Percentiles rank a stretch among this genome's conserved stretches.
These are phyloP conservation scores for Etia nguti DNA, from an alignment of 2,113 vertebrate species.

Conservation along the genomic window DNA sequence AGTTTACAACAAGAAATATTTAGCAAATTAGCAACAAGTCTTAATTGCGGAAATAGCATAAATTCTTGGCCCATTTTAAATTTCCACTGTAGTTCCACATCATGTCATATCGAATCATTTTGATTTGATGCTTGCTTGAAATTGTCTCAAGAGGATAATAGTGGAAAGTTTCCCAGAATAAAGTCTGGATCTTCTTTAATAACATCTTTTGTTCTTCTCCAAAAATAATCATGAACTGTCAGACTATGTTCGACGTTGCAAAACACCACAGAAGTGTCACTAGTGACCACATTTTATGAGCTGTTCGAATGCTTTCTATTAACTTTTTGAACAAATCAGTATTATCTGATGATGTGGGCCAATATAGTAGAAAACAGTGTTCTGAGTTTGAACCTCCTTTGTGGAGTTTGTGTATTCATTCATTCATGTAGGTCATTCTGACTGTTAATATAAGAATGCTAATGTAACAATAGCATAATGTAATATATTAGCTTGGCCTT, in stretches of 20 bases:
- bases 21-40: background rate
- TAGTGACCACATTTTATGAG: background rate
- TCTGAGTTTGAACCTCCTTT: background rate
- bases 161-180: slow-evolving; percentile 22
- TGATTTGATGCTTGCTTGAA: slow-evolving; percentile 8
- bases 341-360: background rate
- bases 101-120: slow-evolving; percentile 32
- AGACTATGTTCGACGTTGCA: background rate
- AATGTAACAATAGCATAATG: background rate
- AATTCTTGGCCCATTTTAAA: background rate
- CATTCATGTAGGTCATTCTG: background rate
- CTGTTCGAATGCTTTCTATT: background rate
- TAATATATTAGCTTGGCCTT: background rate
- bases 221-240: background rate
- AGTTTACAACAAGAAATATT: background rate
- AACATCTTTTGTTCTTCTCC: background rate
- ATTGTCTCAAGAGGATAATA: slow-evolving; percentile 14
- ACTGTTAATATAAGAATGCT: fast-evolving
- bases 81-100: background rate
- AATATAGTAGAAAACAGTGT: background rate
- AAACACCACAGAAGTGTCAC: background rate
- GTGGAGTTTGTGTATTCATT: background rate
- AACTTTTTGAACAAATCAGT: fast-evolving
- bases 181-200: slow-evolving; percentile 19
- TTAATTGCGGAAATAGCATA: background rate